Conservation (phyloP, 2,113 vertebrate genomes). For the Smithornis capensis region DNA sequence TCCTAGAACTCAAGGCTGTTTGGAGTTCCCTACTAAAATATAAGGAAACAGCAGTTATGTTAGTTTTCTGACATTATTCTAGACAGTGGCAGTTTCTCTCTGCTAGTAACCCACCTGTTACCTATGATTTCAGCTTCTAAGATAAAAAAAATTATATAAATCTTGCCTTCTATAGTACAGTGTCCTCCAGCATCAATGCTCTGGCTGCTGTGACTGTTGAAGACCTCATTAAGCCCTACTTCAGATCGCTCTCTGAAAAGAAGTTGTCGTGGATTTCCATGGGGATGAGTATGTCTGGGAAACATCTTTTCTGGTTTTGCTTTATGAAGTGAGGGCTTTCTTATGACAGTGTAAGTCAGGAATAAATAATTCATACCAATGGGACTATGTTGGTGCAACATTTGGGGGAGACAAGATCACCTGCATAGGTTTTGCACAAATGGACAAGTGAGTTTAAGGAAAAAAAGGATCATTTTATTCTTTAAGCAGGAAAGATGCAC, state of each 20-base stretch:
- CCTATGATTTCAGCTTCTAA: neutral
- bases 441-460: neutral
- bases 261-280: slow-evolving; percentile 84
- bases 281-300: slow-evolving; percentile 82
- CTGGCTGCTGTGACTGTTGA: slow-evolving; percentile 88
- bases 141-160: neutral
- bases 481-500: neutral
- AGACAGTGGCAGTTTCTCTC: neutral
- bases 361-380: neutral
- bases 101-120: neutral
- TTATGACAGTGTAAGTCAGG: neutral
- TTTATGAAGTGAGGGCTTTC: neutral
- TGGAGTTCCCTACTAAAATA: neutral
- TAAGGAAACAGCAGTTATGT: neutral
- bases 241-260: slow-evolving; percentile 72
- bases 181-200: slow-evolving; percentile 92
- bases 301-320: neutral
- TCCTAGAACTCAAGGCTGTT: neutral
- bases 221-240: slow-evolving; percentile 80
- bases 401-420: neutral
- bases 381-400: neutral
- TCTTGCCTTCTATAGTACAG: slow-evolving; percentile 75
- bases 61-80: neutral
- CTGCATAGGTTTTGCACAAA: neutral
- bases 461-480: neutral